Conservation (phyloP, 2,113 vertebrate genomes). For the Leucoraja erinaceus region DNA sequence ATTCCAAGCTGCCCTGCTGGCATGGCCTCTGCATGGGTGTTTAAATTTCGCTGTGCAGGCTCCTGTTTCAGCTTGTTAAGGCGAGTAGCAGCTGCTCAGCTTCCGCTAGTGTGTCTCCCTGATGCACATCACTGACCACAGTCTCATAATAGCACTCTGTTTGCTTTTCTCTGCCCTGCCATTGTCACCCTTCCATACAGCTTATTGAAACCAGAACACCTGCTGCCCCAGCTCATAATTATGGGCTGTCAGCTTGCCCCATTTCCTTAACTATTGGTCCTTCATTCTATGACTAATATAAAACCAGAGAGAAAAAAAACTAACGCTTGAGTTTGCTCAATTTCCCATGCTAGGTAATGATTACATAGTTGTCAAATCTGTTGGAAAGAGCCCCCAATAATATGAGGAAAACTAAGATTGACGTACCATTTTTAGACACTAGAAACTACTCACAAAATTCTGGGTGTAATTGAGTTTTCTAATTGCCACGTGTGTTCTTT, state of each 20-base stretch:
- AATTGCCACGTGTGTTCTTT: not conserved
- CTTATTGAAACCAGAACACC: constrained; percentile 39
- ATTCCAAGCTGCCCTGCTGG: constrained; percentile 35
- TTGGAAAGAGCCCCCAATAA: not conserved
- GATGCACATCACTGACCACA: constrained; percentile 37
- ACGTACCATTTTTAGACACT: not conserved
- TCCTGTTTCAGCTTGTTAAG: constrained; percentile 39
- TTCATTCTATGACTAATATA: constrained; percentile 37
- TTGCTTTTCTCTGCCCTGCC: constrained; percentile 38
- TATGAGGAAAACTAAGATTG: not conserved
- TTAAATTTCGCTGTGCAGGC: constrained; percentile 38
- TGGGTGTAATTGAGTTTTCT: constrained; percentile 7
- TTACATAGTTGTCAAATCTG: constrained; percentile 23
- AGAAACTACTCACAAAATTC: not conserved
- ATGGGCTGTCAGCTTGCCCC: constrained; percentile 37
- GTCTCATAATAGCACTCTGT: constrained; percentile 39
- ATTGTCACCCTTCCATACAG: constrained; percentile 37
- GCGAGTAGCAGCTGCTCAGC: constrained; percentile 37
- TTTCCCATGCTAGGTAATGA: constrained; percentile 26
- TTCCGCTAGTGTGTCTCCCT: constrained; percentile 37
- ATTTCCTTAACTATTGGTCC: constrained; percentile 38
- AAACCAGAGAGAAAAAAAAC: constrained; percentile 26
- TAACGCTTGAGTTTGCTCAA: constrained; percentile 25
- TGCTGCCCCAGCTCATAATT: constrained; percentile 37
- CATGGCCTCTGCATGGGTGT: constrained; percentile 36